phyloP scores from a whole-genome alignment of 2,888 invertebrate genomes.

The Ochropacha duplaris region DNA sequence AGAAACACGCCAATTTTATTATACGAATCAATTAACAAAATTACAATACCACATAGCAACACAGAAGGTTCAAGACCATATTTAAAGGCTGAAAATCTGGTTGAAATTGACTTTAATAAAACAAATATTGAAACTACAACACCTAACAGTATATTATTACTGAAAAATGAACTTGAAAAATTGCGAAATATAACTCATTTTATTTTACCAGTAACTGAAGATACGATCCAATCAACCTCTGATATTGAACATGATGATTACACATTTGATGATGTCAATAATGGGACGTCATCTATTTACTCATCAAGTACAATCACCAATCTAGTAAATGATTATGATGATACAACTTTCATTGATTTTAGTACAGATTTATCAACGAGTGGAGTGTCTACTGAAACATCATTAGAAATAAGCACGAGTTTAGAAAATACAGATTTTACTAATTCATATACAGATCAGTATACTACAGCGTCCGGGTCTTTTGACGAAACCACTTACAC shows the following conservation, averaged over 20 bases:
- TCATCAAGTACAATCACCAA: constrained; percentile 9
- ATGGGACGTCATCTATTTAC: constrained; percentile 9
- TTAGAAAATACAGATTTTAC: constrained; percentile 9
- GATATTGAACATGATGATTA: constrained; percentile 35
- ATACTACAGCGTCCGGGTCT: not conserved
- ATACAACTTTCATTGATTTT: constrained; percentile 7
- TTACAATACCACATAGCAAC: not conserved
- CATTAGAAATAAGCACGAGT: not conserved
- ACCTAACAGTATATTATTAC: constrained; percentile 26
- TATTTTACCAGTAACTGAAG: constrained; percentile 9
- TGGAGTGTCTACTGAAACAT: constrained; percentile 12
- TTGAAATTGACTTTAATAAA: constrained; percentile 17
- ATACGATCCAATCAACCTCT: constrained; percentile 22
- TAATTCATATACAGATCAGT: constrained; percentile 5
- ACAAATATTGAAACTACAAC: constrained; percentile 31
- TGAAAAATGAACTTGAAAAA: constrained; percentile 40
- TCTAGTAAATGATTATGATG: constrained; percentile 8
- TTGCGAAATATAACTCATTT: constrained; percentile 34
- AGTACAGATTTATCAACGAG: constrained; percentile 9
- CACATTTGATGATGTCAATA: constrained; percentile 25
- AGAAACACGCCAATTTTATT: not conserved
- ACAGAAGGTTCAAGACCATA: not conserved
- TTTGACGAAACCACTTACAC: not conserved
- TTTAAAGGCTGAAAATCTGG: constrained; percentile 9
- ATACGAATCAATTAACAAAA: not conserved